Conservation (phyloP, 2,113 vertebrate species). For the Cryptotis parvus region DNA sequence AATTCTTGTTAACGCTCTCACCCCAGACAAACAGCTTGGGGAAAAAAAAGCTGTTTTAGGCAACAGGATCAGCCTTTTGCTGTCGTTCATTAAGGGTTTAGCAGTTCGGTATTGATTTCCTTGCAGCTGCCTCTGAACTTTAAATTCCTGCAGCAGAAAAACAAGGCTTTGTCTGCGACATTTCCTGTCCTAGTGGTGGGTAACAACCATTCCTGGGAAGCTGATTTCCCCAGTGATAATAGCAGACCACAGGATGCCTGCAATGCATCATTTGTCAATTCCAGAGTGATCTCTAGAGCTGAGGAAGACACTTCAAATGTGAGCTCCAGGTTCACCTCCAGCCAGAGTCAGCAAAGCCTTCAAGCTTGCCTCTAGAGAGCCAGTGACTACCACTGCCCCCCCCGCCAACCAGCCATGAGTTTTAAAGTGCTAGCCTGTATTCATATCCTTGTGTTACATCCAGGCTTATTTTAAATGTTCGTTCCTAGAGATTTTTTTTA, state of each 20-base stretch:
- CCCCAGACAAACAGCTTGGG: constrained; percentile 68
- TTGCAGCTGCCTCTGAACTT: constrained; percentile 83
- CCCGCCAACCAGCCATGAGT: not conserved
- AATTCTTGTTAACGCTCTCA: constrained; percentile 72
- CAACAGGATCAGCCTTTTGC: constrained; percentile 83
- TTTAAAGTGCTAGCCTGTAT: constrained; percentile 30
- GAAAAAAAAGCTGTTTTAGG: constrained; percentile 75
- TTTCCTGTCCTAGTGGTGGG: constrained; percentile 84
- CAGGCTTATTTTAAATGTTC: constrained; percentile 56
- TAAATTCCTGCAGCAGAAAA: constrained; percentile 87
- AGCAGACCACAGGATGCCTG: constrained; percentile 71
- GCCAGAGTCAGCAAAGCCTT: not conserved
- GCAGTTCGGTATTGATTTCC: constrained; percentile 86
- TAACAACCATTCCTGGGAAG: constrained; percentile 84
- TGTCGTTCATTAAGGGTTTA: constrained; percentile 86
- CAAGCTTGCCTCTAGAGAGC: not conserved
- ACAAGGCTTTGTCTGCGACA: constrained; percentile 85
- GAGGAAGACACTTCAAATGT: constrained; percentile 3
- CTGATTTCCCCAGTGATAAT: constrained; percentile 82
- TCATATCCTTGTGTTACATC: constrained; percentile 22
- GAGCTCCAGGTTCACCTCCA: not conserved
- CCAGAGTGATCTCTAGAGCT: constrained; percentile 56
- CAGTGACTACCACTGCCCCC: not conserved
- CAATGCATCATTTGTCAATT: constrained; percentile 75
- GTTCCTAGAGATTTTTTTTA: constrained; percentile 17